Percentiles rank a stretch among this genome's conserved stretches.
phyloP scores from a whole-genome alignment of 2,888 invertebrate genomes.

The Brassicogethes aeneus region DNA sequence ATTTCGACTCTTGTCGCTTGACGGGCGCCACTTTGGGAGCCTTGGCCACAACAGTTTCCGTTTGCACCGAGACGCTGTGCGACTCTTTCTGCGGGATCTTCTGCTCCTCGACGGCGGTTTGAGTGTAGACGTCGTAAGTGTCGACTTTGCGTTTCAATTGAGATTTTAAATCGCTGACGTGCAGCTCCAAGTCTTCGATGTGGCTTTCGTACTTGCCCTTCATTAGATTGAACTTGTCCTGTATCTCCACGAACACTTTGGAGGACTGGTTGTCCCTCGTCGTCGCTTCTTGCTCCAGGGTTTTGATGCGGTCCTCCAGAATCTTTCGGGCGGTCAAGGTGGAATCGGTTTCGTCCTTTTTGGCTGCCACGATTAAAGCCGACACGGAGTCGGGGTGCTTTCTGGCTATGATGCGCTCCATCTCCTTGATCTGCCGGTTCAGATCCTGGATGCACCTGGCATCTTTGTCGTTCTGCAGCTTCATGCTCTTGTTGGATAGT shows the following conservation, averaged over 20 bases:
- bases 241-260: conserved; percentile 60
- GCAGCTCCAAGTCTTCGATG: conserved; percentile 64
- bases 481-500: conserved; percentile 38
- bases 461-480: conserved; percentile 54
- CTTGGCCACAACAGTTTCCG: conserved; percentile 20
- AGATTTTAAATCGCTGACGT: conserved; percentile 43
- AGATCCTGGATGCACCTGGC: conserved; percentile 61
- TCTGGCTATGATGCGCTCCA: conserved; percentile 69
- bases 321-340: conserved; percentile 49
- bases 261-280: conserved; percentile 63
- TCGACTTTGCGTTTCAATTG: conserved; percentile 37
- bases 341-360: conserved; percentile 34
- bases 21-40: conserved; percentile 12
- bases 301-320: conserved; percentile 62
- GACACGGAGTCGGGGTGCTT: conserved; percentile 80
- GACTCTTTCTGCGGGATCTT: conserved; percentile 33
- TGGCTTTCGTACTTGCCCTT: conserved; percentile 68
- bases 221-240: conserved; percentile 68
- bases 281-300: conserved; percentile 61
- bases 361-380: conserved; percentile 55
- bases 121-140: conserved; percentile 40
- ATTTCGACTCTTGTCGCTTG: conserved; percentile 45
- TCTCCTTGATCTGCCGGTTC: conserved; percentile 71
- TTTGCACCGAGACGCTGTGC: conserved; percentile 28
- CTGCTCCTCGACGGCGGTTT: conserved; percentile 28